Evolutionary conservation across 2,113 vertebrate species (phyloP).

Genomic region (Vulpes vulpes): DNA sequence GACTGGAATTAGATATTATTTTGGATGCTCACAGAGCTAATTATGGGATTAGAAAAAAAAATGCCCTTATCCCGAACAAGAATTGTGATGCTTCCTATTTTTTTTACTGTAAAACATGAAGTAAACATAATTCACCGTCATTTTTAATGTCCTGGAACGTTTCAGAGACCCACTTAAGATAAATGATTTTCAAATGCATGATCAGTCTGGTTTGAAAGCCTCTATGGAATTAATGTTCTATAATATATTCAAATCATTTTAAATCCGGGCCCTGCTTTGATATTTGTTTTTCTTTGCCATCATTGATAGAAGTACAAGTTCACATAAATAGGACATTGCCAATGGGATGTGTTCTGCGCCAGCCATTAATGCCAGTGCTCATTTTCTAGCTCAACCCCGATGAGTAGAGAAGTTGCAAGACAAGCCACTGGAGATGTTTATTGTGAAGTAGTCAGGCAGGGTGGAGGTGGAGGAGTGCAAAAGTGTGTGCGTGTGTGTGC

Average conservation of each 20-base stretch:
- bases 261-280: neutral
- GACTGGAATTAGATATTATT: constrained; percentile 43
- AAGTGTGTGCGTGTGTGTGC: neutral
- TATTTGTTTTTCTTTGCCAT: constrained; percentile 5
- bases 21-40: neutral
- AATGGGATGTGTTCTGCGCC: neutral
- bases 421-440: neutral
- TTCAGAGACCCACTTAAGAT: constrained; percentile 62
- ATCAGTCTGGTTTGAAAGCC: constrained; percentile 43
- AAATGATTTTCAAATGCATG: constrained; percentile 41
- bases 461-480: neutral
- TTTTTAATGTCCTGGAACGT: constrained; percentile 27
- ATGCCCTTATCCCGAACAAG: neutral
- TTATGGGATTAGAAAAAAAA: constrained; percentile 61
- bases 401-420: neutral
- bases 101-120: constrained; percentile 59
- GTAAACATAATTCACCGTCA: constrained; percentile 19
- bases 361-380: neutral
- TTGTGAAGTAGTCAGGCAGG: neutral
- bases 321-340: neutral
- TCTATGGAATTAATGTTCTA: constrained; percentile 44
- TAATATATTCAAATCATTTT: constrained; percentile 42
- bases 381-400: neutral
- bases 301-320: neutral
- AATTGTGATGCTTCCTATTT: neutral